phyloP scores from a whole-genome alignment of 1,140 invertebrate genomes.

The Heliconius congener region DNA sequence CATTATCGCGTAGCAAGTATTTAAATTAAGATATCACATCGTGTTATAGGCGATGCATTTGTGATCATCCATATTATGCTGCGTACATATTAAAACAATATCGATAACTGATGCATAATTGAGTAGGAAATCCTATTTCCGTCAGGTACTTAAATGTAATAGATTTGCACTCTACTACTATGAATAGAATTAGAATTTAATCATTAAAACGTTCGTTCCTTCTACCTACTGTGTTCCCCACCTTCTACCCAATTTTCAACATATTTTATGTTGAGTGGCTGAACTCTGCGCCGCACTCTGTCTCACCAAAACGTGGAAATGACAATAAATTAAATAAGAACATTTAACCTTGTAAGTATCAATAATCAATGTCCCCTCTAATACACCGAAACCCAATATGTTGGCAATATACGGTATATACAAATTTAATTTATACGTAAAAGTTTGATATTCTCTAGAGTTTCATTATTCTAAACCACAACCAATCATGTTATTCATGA shows the following conservation, averaged over 20 bases:
- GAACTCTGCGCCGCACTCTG: no score
- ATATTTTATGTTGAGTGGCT: no score
- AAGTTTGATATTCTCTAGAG: neutral
- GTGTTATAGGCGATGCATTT: constrained; percentile 19
- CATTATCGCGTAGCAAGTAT: constrained; percentile 9
- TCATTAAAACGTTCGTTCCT: no score
- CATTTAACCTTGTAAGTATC: no score
- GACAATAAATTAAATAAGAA: no score
- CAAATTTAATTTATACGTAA: neutral
- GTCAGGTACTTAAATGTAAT: constrained; percentile 25
- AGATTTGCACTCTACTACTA: neutral
- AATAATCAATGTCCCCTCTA: no score
- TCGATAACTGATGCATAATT: constrained; percentile 21
- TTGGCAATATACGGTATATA: no score
- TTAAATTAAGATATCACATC: constrained; percentile 14
- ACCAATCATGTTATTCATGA: neutral
- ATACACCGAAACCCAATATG: no score
- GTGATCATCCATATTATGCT: constrained; percentile 25
- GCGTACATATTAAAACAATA: constrained; percentile 22
- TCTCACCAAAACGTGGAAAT: no score
- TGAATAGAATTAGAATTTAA: neutral
- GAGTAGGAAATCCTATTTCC: constrained; percentile 45
- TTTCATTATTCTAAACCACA: neutral
- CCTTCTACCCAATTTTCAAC: no score
- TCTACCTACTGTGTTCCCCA: no score